Evolutionary conservation across 2,797 vertebrate species (phyloP), one percentile per base, ranked within the genome.

Genomic region (Arctocebus calabarensis): DNA sequence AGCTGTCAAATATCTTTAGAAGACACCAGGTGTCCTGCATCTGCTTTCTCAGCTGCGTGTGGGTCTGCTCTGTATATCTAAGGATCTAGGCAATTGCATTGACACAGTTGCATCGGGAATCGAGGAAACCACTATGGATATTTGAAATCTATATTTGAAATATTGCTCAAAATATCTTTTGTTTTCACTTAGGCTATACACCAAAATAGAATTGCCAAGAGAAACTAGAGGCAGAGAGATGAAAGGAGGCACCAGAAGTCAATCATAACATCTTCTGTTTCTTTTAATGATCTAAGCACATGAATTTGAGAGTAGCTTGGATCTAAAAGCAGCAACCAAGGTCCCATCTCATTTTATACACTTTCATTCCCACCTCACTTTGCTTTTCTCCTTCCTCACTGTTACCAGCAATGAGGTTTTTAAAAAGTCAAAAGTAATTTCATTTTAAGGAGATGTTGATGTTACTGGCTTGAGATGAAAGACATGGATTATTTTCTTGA

Each of bases 71-170:
- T n/a, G 10, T 62, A 23, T 4, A 32, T 79, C 40, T 84, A 68
- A 94, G 81, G 55, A 25, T 68, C 74, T 61, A 5, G 20, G 32
- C 2, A 70, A 20, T 66, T 82, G 22, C 77, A 82, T 78, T 9
- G 2, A 43, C 20, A 77, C 22, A 34, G 7, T 40, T 66, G 20
- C 19, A 57, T 77, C 59, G 37, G 11, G 11, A 77, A 84, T 9
- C 34, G 8, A 27, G 61, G 19, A 79, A 70, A 5, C 2, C 14
- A 64, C 6, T 43, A 34, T n/a, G 34, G 4, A 59, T 89, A 37
- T 40, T 71, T 91, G 48, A 84, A 95, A 89, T 75, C 10, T 79
- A 45, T 5, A 25, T 89, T 84, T 66, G 19, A 94, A 82, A 62
- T 43, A 81, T 52, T 45, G 57, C 8, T 75, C 19, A 8, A 8